Conservation (phyloP, 2,888 invertebrate genomes). For the Spatulosminthurus flaviceps region DNA sequence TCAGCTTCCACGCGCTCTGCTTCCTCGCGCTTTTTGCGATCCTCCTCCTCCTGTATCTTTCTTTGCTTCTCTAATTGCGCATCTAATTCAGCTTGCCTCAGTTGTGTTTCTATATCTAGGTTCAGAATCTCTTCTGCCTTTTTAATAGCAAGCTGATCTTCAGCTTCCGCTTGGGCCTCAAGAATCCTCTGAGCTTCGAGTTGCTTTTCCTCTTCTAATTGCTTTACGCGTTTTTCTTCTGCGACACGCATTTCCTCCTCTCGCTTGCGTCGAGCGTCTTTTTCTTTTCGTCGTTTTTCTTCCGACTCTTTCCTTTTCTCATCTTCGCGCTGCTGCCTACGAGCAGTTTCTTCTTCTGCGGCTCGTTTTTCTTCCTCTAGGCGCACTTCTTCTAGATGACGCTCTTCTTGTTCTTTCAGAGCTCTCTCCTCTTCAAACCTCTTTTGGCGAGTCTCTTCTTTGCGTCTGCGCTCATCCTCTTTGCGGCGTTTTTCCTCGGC, state of each 20-base stretch:
- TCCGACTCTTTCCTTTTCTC: not conserved
- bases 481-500: not conserved
- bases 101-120: slow-evolving; percentile 8
- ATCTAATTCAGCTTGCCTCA: not conserved
- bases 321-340: not conserved
- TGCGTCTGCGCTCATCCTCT: slow-evolving; percentile 5
- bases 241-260: not conserved
- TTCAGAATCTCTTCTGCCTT: slow-evolving; percentile 4
- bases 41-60: not conserved
- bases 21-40: not conserved
- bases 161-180: not conserved
- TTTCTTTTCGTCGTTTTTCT: not conserved
- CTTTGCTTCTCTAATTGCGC: not conserved
- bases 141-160: not conserved
- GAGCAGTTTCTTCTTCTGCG: not conserved
- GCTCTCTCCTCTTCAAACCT: slow-evolving; percentile 18
- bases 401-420: not conserved
- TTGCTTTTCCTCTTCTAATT: not conserved
- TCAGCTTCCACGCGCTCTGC: not conserved
- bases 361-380: not conserved
- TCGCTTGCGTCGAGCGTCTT: not conserved
- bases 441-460: slow-evolving; percentile 1
- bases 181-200: not conserved
- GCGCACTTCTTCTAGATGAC: not conserved
- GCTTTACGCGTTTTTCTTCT: not conserved